These are phyloP conservation scores for Dynastes maya DNA, from an alignment of 2,888 invertebrate species.

Conservation along the genomic window DNA sequence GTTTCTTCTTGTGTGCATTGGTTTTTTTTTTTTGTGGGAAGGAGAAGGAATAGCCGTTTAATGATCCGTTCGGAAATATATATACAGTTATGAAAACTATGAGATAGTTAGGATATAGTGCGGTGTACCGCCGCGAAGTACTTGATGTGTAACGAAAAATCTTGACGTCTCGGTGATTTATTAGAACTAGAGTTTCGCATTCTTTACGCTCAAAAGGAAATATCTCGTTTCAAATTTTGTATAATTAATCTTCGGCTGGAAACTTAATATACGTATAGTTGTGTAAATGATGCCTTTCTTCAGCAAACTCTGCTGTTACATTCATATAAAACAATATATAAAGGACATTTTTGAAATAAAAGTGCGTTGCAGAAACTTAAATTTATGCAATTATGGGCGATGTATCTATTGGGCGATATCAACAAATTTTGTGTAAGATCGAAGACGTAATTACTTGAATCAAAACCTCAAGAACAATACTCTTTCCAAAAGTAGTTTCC, in stretches of 20 bases:
- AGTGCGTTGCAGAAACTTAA: too few relatives aligned
- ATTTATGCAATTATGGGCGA: too few relatives aligned
- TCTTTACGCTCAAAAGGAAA: conserved; percentile 38
- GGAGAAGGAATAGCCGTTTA: neutral
- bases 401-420: too few relatives aligned
- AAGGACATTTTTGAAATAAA: too few relatives aligned
- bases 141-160: conserved; percentile 58
- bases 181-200: conserved; percentile 47
- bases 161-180: conserved; percentile 59
- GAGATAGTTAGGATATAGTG: too few relatives aligned
- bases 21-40: neutral
- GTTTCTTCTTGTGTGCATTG: conserved; percentile 15
- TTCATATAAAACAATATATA: too few relatives aligned
- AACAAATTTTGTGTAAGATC: too few relatives aligned
- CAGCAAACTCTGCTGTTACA: neutral
- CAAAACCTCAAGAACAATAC: too few relatives aligned
- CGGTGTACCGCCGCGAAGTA: conserved; percentile 22
- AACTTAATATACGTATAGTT: conserved; percentile 17
- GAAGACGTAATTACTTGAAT: too few relatives aligned
- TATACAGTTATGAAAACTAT: too few relatives aligned
- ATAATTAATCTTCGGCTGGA: conserved; percentile 40
- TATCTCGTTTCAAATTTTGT: conserved; percentile 44
- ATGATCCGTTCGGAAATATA: conserved; percentile 12
- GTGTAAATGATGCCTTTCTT: conserved; percentile 33
- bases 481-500: too few relatives aligned